Evolutionary conservation across 2,888 invertebrate genomes (phyloP).

Genomic region (Caenorhabditis becei): DNA sequence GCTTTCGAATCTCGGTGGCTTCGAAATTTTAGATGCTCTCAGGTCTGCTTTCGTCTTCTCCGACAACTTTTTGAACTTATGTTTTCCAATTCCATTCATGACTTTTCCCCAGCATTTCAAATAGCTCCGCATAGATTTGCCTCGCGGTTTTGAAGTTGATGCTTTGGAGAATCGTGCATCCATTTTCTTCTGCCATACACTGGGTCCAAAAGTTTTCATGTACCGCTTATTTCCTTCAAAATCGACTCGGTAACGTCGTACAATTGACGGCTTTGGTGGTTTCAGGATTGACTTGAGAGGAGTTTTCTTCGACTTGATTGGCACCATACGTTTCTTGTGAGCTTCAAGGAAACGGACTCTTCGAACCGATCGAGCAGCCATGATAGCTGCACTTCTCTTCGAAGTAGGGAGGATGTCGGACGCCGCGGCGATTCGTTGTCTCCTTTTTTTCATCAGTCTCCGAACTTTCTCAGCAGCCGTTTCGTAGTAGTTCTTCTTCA

Average conservation of each 20-base stretch:
- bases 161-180: not conserved
- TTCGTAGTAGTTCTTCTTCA: conserved; percentile 26
- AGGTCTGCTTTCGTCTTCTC: not conserved
- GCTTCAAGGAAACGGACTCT: conserved; percentile 28
- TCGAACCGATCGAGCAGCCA: conserved; percentile 19
- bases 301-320: conserved; percentile 3
- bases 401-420: not conserved
- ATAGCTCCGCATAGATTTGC: conserved; percentile 5
- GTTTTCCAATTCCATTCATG: not conserved
- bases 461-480: conserved; percentile 7
- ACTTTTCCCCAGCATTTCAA: conserved; percentile 20
- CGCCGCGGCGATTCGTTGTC: not conserved
- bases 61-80: not conserved
- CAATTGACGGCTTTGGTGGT: conserved; percentile 5
- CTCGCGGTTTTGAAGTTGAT: not conserved
- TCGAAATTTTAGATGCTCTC: not conserved
- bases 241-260: conserved; percentile 31
- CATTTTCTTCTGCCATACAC: conserved; percentile 33
- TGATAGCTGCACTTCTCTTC: conserved; percentile 8
- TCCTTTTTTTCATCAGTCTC: conserved; percentile 1
- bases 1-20: not conserved
- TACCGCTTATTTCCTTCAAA: conserved; percentile 25
- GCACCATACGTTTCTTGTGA: conserved; percentile 7
- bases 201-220: conserved; percentile 29
- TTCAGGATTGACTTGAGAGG: conserved; percentile 42